phyloP scores from a whole-genome alignment of 2,888 invertebrate genomes.

The Flabesymbios commensalis region DNA sequence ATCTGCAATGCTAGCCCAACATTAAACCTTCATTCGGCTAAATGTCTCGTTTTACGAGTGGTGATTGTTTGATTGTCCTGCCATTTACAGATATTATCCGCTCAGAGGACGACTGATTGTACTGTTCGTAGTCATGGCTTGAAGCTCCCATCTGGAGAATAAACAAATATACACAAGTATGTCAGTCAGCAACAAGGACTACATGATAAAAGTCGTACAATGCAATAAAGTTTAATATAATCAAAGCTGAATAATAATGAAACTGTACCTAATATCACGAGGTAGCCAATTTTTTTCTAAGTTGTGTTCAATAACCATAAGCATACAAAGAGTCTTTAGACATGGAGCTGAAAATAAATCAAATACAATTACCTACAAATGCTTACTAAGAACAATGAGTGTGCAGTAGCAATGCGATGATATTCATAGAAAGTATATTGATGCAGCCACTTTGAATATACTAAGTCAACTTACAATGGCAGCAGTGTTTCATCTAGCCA shows the following conservation, averaged over 20 bases:
- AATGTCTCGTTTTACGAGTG: too few relatives aligned
- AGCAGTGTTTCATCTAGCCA: too few relatives aligned
- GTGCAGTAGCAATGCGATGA: neutral
- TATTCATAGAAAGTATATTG: neutral
- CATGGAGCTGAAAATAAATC: constrained; percentile 69
- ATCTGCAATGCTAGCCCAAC: too few relatives aligned
- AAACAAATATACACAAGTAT: neutral
- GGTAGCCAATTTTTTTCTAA: constrained; percentile 72
- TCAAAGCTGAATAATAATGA: neutral
- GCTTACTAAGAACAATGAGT: neutral
- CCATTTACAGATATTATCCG: too few relatives aligned
- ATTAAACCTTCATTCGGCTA: too few relatives aligned
- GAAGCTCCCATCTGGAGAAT: constrained; percentile 70
- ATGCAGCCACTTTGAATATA: neutral
- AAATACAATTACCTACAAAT: too few relatives aligned
- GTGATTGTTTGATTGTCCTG: too few relatives aligned
- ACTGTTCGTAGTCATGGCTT: constrained; percentile 74
- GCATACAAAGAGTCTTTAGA: constrained; percentile 74
- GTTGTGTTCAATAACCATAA: constrained; percentile 70
- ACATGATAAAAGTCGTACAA: neutral
- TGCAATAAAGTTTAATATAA: neutral
- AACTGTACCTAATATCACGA: constrained; percentile 64
- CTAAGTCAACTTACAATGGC: neutral
- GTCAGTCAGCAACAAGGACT: neutral
- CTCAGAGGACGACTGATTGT: constrained; percentile 69